Evolutionary conservation across 92 coral and sea anemone species (phyloP), one percentile per base, ranked within the genome.

Genomic region (Epizoanthus rinbou): DNA sequence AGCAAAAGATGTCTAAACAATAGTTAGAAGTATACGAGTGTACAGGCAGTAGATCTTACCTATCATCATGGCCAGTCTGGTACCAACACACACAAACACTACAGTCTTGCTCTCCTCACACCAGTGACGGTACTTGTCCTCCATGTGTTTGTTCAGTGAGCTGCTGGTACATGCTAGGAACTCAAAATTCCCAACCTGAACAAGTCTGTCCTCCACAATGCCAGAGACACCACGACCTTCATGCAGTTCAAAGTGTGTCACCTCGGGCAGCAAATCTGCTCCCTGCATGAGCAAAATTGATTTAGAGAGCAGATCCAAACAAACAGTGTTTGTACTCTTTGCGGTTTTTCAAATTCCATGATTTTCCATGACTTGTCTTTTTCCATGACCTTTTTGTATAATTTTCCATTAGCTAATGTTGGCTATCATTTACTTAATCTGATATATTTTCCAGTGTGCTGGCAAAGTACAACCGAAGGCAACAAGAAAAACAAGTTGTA

Each of bases 191-290:
- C 99, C 99, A 31, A 97, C 83, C 79, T 89, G 92, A 1, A 97
- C 92, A 41, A 73, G 82, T 22, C 88, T 92, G 8, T 97, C 97
- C 75, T 90, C 97, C 6, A 97, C 90, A 39, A 69, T 15, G 24
- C 99, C 99, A 0, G 97, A 86, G 67, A 97, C 93, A 10, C 99
- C 99, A 74, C 85, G 93, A 31, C 99, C 99, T 85, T 97, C 99
- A 76, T 90, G 91, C 88, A 95, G 91, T 53, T 84, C 9, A 65
- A 94, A 97, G 37, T 87, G 83, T n/a, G 87, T 85, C 39, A 97
- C 99, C 67, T 94, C 97, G 0, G 99, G 99, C 31, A 97, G 79
- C 41, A 75, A 65, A 53, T 62, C 73, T 28, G 53, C 73, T 0
- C 59, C 82, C 82, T 78, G 54, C 54, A 50, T 5, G 14, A 50